Conservation (phyloP, 2,888 invertebrate genomes). For the Microctonus brassicae region DNA sequence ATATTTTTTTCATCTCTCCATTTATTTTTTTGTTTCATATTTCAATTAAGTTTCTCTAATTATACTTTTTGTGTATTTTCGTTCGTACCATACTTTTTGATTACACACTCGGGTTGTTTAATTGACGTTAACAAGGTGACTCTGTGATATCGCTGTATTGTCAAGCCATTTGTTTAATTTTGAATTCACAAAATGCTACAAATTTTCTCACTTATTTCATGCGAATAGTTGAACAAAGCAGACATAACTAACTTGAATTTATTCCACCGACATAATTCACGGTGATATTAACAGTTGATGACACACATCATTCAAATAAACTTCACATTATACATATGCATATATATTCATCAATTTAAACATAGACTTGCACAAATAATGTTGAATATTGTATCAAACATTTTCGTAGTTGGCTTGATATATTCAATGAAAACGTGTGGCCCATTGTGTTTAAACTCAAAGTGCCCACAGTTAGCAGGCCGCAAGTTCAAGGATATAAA, state of each 20-base stretch:
- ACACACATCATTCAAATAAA: too few relatives aligned
- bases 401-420: not conserved
- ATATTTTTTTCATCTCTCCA: not conserved
- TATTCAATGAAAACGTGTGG: not conserved
- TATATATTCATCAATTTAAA: not conserved
- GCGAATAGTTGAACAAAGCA: not conserved
- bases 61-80: not conserved
- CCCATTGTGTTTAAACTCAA: not conserved
- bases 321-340: not conserved
- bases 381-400: not conserved
- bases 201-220: too few relatives aligned
- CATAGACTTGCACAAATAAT: not conserved
- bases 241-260: too few relatives aligned
- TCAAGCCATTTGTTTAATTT: not conserved
- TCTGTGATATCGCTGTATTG: not conserved
- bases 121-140: not conserved
- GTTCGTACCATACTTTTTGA: not conserved
- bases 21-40: not conserved
- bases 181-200: not conserved
- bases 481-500: conserved; percentile 37
- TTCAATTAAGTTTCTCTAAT: not conserved
- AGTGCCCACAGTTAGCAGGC: not conserved
- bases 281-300: not conserved
- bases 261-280: not conserved
- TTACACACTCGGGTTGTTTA: not conserved